These are phyloP conservation scores for Nesogale talazaci DNA, from an alignment of 2,113 vertebrate species.

Conservation along the genomic window DNA sequence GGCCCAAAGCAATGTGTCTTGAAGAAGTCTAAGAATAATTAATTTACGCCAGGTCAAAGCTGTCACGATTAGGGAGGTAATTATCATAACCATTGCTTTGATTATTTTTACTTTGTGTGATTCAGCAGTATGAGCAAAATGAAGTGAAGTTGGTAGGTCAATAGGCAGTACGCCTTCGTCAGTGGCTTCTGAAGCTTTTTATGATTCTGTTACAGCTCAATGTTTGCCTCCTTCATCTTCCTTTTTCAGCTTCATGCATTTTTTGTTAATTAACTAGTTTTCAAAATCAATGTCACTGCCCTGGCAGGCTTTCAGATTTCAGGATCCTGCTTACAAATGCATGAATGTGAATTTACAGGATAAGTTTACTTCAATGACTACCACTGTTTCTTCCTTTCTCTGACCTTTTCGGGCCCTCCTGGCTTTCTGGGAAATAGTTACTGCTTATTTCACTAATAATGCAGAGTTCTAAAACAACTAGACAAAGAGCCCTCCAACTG, in stretches of 20 bases:
- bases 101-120: constrained; percentile 32
- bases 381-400: not conserved
- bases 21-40: constrained; percentile 36
- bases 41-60: constrained; percentile 46
- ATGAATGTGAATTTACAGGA: constrained; percentile 1
- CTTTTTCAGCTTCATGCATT: constrained; percentile 22
- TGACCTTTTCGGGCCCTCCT: not conserved
- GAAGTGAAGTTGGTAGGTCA: not conserved
- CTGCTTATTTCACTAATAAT: not conserved
- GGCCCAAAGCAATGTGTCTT: not conserved
- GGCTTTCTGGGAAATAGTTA: not conserved
- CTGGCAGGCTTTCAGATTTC: constrained; percentile 42
- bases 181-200: not conserved
- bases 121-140: not conserved
- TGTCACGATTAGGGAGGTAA: constrained; percentile 1
- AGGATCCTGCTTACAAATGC: constrained; percentile 35
- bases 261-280: constrained; percentile 62
- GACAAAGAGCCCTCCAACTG: not conserved
- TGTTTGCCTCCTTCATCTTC: constrained; percentile 10
- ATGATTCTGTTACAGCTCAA: not conserved
- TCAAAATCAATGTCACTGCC: constrained; percentile 52
- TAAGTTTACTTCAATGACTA: not conserved
- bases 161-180: not conserved
- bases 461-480: not conserved
- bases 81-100: not conserved